Conservation (phyloP, 2,888 invertebrate genomes). For the Strigamia transsilvanica region DNA sequence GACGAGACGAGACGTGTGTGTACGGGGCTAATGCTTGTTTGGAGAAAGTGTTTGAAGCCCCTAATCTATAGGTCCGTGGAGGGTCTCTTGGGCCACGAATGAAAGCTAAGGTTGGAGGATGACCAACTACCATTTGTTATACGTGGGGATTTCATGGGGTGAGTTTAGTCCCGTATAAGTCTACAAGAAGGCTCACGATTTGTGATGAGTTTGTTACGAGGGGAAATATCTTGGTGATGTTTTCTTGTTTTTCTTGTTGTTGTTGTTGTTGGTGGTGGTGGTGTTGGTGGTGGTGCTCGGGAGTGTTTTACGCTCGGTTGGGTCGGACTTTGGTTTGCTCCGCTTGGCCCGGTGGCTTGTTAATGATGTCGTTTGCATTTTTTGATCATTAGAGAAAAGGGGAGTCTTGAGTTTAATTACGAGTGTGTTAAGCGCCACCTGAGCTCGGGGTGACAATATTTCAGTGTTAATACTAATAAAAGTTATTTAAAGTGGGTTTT, state of each 20-base stretch:
- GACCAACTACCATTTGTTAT: constrained; percentile 43
- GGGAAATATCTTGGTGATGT: background rate
- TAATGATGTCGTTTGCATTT: constrained; percentile 56
- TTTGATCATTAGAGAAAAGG: constrained; percentile 54
- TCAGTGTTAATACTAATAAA: background rate
- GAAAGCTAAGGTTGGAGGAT: constrained; percentile 45
- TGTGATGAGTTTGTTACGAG: constrained; percentile 35
- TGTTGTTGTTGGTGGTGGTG: background rate
- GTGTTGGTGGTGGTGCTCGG: background rate
- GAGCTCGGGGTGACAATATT: constrained; percentile 52
- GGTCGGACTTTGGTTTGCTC: background rate
- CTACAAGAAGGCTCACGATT: constrained; percentile 49
- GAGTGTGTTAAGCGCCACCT: constrained; percentile 54
- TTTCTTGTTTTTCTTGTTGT: background rate
- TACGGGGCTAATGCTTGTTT: constrained; percentile 43
- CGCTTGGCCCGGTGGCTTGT: constrained; percentile 41
- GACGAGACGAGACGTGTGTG: background rate
- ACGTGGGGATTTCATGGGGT: constrained; percentile 25
- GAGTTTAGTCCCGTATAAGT: constrained; percentile 33
- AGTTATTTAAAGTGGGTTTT: no score
- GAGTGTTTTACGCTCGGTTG: background rate
- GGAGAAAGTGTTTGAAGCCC: constrained; percentile 49
- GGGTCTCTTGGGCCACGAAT: constrained; percentile 49
- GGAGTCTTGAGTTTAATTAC: constrained; percentile 54
- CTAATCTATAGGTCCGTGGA: constrained; percentile 49